Percentiles rank a stretch among this genome's conserved stretches.
Conservation (phyloP, 2,888 invertebrate species). For the Digitonthophagus gazella region DNA sequence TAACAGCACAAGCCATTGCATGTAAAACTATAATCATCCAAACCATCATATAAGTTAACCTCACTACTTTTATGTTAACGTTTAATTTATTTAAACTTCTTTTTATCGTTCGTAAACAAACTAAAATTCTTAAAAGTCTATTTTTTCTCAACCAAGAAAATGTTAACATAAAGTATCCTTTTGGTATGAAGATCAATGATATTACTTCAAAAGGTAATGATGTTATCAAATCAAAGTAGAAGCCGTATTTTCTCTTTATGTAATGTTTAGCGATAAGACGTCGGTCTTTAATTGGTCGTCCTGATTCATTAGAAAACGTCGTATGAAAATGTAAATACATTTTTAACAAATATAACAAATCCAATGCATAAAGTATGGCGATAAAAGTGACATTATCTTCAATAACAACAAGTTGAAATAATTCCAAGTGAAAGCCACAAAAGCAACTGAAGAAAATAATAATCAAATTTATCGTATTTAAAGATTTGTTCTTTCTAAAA, state of each 20-base stretch:
- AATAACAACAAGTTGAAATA: constrained; percentile 9
- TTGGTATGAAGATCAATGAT: constrained; percentile 20
- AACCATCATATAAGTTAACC: constrained; percentile 22
- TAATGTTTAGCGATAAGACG: constrained; percentile 31
- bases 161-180: constrained; percentile 6
- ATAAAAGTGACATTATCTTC: not conserved
- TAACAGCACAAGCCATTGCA: not conserved
- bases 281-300: constrained; percentile 29
- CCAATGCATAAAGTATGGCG: constrained; percentile 28
- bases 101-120: constrained; percentile 28
- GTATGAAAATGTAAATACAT: constrained; percentile 33
- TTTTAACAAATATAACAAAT: constrained; percentile 31
- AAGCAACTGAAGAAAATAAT: constrained; percentile 21
- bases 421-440: constrained; percentile 19
- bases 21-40: constrained; percentile 23
- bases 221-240: constrained; percentile 30
- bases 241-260: constrained; percentile 28
- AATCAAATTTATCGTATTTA: constrained; percentile 12
- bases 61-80: constrained; percentile 31
- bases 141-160: constrained; percentile 32
- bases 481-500: constrained; percentile 11
- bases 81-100: constrained; percentile 30
- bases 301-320: constrained; percentile 33
- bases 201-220: constrained; percentile 32
- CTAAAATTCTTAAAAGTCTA: constrained; percentile 30